phyloP scores from a whole-genome alignment of 2,888 invertebrate genomes.

The Ceratothoa steindachneri region DNA sequence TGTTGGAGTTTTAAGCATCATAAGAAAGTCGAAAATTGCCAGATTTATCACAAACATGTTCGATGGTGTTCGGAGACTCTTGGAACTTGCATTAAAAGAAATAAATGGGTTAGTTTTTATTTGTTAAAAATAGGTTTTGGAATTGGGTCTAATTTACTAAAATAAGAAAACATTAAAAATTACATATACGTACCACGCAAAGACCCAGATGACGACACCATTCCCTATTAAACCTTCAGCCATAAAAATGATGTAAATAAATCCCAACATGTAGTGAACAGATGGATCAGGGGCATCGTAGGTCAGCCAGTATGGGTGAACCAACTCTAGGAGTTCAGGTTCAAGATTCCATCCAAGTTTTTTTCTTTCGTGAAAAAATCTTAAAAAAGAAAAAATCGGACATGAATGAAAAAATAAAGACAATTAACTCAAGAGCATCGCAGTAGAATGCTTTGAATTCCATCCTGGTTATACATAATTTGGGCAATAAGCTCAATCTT shows the following conservation, averaged over 20 bases:
- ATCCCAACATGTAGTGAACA: constrained; percentile 64
- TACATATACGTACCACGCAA: not conserved
- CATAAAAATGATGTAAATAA: constrained; percentile 64
- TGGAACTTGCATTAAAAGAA: constrained; percentile 53
- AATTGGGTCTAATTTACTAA: too few relatives aligned
- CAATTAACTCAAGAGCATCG: too few relatives aligned
- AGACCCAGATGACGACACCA: constrained; percentile 51
- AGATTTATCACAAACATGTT: constrained; percentile 79
- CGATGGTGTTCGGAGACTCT: constrained; percentile 68
- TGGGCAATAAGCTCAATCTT: too few relatives aligned
- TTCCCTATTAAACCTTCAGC: constrained; percentile 64
- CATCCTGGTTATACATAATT: too few relatives aligned
- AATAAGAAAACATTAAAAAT: too few relatives aligned
- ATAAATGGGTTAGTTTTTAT: too few relatives aligned
- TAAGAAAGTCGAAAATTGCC: constrained; percentile 76
- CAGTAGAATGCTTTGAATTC: too few relatives aligned
- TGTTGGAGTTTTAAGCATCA: constrained; percentile 62
- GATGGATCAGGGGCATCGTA: constrained; percentile 65
- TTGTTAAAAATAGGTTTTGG: too few relatives aligned
- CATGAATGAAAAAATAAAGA: too few relatives aligned
- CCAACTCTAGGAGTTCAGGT: constrained; percentile 60
- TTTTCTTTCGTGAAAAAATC: not conserved
- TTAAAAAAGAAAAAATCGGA: too few relatives aligned
- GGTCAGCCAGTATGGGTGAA: constrained; percentile 67
- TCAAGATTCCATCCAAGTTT: constrained; percentile 52